Evolutionary conservation across 2,888 invertebrate genomes (phyloP).

Genomic region (Diaprepes abbreviatus): DNA sequence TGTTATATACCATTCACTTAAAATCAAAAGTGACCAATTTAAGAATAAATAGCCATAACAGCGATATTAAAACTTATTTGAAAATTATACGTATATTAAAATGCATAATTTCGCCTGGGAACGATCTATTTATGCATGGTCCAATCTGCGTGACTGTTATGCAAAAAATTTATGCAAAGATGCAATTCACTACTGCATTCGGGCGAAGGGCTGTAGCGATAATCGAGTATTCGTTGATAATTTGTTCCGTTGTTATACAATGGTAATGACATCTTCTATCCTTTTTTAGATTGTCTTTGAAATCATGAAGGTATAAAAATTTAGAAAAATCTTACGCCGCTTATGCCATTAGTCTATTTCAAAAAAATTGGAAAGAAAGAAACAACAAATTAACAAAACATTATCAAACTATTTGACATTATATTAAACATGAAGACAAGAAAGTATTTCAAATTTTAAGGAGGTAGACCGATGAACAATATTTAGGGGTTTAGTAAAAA

Average conservation of each 20-base stretch:
- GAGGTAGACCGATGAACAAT: no score
- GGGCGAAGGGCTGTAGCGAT: not conserved
- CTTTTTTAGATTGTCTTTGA: no score
- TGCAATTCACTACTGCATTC: not conserved
- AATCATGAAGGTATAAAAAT: no score
- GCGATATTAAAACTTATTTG: not conserved
- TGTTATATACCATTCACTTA: no score
- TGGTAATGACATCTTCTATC: not conserved
- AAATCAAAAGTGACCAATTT: constrained; percentile 1
- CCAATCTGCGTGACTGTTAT: constrained; percentile 3
- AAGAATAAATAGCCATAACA: not conserved
- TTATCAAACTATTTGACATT: no score
- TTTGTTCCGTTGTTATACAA: not conserved
- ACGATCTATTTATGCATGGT: constrained; percentile 11
- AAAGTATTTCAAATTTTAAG: no score
- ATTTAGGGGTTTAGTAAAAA: no score
- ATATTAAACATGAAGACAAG: no score
- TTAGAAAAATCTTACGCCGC: no score
- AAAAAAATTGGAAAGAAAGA: no score
- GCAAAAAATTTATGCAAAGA: constrained; percentile 4
- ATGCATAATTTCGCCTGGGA: not conserved
- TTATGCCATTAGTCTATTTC: no score
- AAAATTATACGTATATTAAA: not conserved
- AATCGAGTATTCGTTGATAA: not conserved
- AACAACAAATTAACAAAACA: no score